Evolutionary conservation across 2,113 vertebrate genomes (phyloP), one percentile per base, ranked within the genome.

Genomic region (Daphoenositta chrysoptera): DNA sequence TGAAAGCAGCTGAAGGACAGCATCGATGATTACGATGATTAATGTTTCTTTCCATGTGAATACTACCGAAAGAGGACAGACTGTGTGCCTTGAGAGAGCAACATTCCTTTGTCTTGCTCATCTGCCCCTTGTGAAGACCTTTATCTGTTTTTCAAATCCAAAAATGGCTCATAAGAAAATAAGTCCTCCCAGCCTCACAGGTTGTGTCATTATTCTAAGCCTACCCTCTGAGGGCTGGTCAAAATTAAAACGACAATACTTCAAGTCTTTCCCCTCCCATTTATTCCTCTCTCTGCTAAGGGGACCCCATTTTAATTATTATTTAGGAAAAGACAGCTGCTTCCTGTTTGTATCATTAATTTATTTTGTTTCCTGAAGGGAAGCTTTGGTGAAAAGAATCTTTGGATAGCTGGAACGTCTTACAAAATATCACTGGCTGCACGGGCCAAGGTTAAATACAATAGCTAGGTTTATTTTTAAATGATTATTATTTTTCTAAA

Each of bases 331-430:
- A 97, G 96, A 96, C 97, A 97, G 97, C 87, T 97, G 97, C 97
- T 97, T 97, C 97, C 97, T 97, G 97, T 97, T 97, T 97, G 97
- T 96, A 96, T 96, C 96, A 97, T 97, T 97, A 97, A 97, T 97
- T 97, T 96, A 97, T 97, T 97, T 97, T 97, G 95, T 97, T 97
- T 97, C 97, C 97, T 97, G 97, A 97, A 97, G 96, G 97, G 97
- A 97, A 97, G 93, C 93, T 97, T 96, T 2, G 2, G 95, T 97
- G 96, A 97, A 97, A 97, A 96, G 97, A 78, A 96, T 93, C 87
- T 84, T 54, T 58, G 86, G 97, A 94, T 97, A 93, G 87, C 89
- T 97, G 93, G 91, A 97, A 97, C 30, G 33, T 91, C 94, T 95
- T 89, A 68, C 95, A 96, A 66, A 94, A 92, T 96, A 95, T 94